Percentiles rank a stretch among this genome's conserved stretches.
phyloP scores from a whole-genome alignment of 2,888 invertebrate species.

The Tenthredo amoena region DNA sequence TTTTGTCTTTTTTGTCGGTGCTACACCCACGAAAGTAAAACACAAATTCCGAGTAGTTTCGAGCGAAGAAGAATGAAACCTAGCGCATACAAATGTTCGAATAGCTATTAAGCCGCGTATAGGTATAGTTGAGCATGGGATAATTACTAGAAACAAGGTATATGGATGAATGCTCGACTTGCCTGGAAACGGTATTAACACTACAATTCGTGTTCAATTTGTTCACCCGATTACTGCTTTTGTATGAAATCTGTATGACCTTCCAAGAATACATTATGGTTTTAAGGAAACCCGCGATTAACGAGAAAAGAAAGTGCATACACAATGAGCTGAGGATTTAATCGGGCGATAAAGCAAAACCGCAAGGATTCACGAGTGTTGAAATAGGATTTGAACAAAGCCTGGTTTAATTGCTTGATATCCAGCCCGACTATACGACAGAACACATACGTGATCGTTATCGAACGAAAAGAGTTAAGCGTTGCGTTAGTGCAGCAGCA shows the following conservation, averaged over 20 bases:
- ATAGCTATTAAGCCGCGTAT: not conserved
- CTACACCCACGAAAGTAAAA: not conserved
- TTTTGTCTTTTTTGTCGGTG: not conserved
- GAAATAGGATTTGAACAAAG: slow-evolving; percentile 16
- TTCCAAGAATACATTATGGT: not conserved
- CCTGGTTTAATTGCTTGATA: not conserved
- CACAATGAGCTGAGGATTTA: slow-evolving; percentile 4
- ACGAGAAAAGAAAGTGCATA: not conserved
- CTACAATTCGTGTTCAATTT: not conserved
- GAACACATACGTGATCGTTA: not conserved
- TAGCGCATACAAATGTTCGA: not conserved
- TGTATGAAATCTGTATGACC: not conserved
- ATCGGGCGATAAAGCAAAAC: slow-evolving; percentile 8
- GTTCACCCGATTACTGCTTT: not conserved
- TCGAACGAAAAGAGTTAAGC: not conserved
- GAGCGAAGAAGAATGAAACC: not conserved
- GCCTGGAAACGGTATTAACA: not conserved
- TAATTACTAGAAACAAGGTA: not conserved
- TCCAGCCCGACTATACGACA: not conserved
- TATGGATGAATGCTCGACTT: not conserved
- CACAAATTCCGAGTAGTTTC: not conserved
- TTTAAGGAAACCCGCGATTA: not conserved
- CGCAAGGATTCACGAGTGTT: slow-evolving; percentile 2
- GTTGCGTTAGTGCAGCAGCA: not conserved
- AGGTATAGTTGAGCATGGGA: not conserved